phyloP scores from a whole-genome alignment of 2,113 vertebrate species.

The Xenus cinereus region DNA sequence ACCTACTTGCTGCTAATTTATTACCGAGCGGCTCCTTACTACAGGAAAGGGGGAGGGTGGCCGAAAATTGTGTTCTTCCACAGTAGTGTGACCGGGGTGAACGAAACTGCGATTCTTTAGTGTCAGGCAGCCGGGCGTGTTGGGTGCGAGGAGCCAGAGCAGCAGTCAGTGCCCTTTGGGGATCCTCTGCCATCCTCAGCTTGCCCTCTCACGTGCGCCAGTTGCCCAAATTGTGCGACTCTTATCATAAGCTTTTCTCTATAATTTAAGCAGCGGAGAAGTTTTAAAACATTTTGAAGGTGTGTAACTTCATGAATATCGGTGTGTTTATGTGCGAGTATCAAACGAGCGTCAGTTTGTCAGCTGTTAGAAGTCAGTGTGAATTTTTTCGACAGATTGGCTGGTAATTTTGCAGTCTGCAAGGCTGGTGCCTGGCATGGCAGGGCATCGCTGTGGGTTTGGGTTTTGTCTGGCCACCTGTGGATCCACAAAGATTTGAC shows the following conservation, averaged over 20 bases:
- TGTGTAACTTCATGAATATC: background rate
- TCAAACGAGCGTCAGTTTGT: background rate
- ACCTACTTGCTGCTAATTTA: background rate
- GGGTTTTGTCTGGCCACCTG: background rate
- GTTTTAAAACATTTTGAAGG: background rate
- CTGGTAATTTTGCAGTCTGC: background rate
- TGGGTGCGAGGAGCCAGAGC: background rate
- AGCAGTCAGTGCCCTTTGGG: fast-evolving
- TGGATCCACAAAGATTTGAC: background rate
- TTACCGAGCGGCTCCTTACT: background rate
- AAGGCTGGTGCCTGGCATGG: background rate
- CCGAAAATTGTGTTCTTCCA: background rate
- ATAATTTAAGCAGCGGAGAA: background rate
- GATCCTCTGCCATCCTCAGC: background rate
- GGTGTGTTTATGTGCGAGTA: background rate
- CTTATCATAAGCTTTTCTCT: background rate
- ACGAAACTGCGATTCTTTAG: background rate
- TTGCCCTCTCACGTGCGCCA: background rate
- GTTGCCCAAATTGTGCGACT: background rate
- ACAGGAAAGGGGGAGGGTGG: background rate
- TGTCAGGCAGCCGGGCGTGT: fast-evolving
- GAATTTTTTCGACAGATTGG: background rate
- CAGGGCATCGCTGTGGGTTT: fast-evolving
- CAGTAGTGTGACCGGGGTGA: background rate
- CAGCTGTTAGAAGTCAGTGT: background rate